Evolutionary conservation across 1,140 invertebrate species (phyloP).

Genomic region (Rhopalosiphum maidis): DNA sequence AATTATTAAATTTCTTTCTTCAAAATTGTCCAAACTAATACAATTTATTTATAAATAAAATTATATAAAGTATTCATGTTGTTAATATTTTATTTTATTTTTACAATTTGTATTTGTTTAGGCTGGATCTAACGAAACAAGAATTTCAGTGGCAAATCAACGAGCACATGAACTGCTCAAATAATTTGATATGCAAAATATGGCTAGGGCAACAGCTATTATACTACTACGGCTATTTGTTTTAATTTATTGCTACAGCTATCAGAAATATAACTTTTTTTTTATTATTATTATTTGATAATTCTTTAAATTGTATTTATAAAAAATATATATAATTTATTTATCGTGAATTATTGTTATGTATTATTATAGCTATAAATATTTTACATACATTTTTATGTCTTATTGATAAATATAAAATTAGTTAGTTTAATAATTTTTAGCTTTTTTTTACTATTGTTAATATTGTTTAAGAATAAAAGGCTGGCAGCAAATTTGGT

Average conservation of each 20-base stretch:
- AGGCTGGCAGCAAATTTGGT: conserved; percentile 48
- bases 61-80: not conserved
- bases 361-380: conserved; percentile 44
- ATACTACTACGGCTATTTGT: conserved; percentile 8
- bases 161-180: conserved; percentile 83
- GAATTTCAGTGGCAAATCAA: conserved; percentile 85
- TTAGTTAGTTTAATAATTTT: conserved; percentile 23
- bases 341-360: conserved; percentile 42
- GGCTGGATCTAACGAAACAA: conserved; percentile 70
- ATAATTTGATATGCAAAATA: conserved; percentile 64
- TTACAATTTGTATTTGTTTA: conserved; percentile 61
- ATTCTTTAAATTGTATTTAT: conserved; percentile 47
- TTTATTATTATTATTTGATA: conserved; percentile 22
- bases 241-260: conserved; percentile 20
- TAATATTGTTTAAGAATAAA: conserved; percentile 48
- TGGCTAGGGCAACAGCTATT: not conserved
- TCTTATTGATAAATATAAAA: conserved; percentile 19
- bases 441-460: conserved; percentile 39
- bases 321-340: conserved; percentile 6
- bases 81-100: not conserved
- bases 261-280: conserved; percentile 13
- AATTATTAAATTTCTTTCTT: not conserved
- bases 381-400: conserved; percentile 52
- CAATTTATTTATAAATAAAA: not conserved
- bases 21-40: not conserved